A percentile compares a stretch with the other conserved stretches of the same genome.
Conservation (phyloP, 53 echinoderm and acorn worm genomes). For the Paracentrotus lividus region DNA sequence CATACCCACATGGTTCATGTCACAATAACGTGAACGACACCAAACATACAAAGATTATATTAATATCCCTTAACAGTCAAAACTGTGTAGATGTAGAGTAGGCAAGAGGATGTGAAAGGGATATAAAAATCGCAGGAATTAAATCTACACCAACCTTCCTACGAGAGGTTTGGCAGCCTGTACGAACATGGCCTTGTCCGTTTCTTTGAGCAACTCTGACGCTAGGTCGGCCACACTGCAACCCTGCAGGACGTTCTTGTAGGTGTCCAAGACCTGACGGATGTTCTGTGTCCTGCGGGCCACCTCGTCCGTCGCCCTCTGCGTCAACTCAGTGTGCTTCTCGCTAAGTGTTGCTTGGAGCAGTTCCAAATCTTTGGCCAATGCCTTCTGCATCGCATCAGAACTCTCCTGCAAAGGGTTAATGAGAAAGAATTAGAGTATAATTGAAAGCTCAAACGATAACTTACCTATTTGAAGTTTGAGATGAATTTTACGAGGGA, state of each 20-base stretch:
- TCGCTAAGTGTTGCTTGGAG: constrained; percentile 73
- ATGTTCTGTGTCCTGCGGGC: constrained; percentile 67
- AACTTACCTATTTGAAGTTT: too few relatives aligned
- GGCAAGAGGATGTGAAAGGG: too few relatives aligned
- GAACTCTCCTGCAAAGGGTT: constrained; percentile 66
- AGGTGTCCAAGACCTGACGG: constrained; percentile 68
- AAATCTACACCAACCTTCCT: constrained; percentile 64
- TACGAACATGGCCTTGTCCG: constrained; percentile 77
- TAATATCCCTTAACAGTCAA: too few relatives aligned
- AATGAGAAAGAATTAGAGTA: neutral
- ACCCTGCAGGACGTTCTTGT: constrained; percentile 65
- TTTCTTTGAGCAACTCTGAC: constrained; percentile 74
- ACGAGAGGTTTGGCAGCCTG: constrained; percentile 79
- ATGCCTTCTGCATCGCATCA: constrained; percentile 73
- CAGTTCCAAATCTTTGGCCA: constrained; percentile 72
- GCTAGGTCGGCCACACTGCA: constrained; percentile 79
- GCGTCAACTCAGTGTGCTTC: constrained; percentile 64
- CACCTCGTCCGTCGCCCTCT: constrained; percentile 79
- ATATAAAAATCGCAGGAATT: too few relatives aligned
- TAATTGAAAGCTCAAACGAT: too few relatives aligned
- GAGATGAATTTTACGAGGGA: too few relatives aligned
- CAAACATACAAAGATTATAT: too few relatives aligned
- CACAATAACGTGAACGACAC: too few relatives aligned
- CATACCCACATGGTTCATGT: too few relatives aligned
- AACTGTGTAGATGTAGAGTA: too few relatives aligned